A percentile compares a stretch with the other conserved stretches of the same genome.
These are phyloP conservation scores for Synaphobranchus kaupii DNA, from an alignment of 2,797 vertebrate genomes.

Conservation along the genomic window DNA sequence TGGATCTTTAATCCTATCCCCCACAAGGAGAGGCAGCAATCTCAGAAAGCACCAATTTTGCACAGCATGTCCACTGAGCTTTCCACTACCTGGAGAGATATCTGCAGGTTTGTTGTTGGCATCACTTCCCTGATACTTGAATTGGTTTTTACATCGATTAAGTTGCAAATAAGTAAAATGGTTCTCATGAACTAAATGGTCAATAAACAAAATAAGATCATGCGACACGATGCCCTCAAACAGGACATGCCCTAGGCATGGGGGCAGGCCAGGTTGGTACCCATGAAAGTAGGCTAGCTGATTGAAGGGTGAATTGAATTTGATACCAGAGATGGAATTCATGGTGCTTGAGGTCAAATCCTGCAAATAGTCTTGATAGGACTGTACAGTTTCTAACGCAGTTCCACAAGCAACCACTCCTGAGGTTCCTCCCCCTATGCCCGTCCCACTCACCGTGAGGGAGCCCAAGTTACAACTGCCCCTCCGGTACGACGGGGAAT, in stretches of 20 bases:
- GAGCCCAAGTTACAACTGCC: no score
- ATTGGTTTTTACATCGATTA: slow-evolving; percentile 1
- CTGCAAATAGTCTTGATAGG: not conserved
- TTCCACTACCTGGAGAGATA: slow-evolving; percentile 6
- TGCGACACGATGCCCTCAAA: slow-evolving; percentile 21
- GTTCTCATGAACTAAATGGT: slow-evolving; percentile 24
- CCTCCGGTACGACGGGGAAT: no score
- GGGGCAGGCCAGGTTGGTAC: slow-evolving; percentile 17
- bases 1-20: slow-evolving; percentile 2
- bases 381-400: no score
- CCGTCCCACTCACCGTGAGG: no score
- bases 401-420: no score
- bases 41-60: slow-evolving; percentile 16
- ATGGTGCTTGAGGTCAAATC: not conserved
- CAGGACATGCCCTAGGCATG: slow-evolving; percentile 28
- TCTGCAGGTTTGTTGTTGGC: slow-evolving; percentile 15
- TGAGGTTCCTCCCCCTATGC: no score
- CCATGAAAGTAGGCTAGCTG: slow-evolving; percentile 7
- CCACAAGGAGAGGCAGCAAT: not conserved
- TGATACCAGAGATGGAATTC: no score
- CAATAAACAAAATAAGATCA: slow-evolving; percentile 23
- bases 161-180: slow-evolving; percentile 16
- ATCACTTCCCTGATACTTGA: slow-evolving; percentile 20
- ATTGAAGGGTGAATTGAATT: not conserved
- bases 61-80: slow-evolving; percentile 14